Evolutionary conservation across 2,113 vertebrate species (phyloP), one percentile per base, ranked within the genome.

Genomic region (Acanthisitta chloris): DNA sequence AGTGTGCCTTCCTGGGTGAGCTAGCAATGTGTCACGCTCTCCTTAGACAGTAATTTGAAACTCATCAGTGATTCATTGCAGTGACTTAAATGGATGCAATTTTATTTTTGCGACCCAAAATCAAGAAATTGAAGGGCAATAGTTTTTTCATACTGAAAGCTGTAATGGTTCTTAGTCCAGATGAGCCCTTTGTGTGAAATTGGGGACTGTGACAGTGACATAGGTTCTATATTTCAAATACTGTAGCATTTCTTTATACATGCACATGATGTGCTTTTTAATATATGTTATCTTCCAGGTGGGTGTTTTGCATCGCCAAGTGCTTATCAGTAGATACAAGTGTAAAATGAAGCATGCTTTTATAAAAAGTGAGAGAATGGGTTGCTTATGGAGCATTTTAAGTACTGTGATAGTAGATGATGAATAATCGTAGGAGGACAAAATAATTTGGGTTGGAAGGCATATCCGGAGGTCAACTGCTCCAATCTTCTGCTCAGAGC

Each of bases 51-150:
- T 51, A 20, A 79, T 59, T 91, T 85, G 42, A 77, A 93, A 72
- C 67, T 83, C 76, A 73, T 90, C 71, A 77, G 40, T 65, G 61
- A 73, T 80, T 92, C 67, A 77, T 61, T 90, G 51, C 54, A 33
- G 59, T 36, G 45, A 81, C 64, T 86, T 74, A 73, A 86, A 88
- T 85, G 17, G 90, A 65, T 34, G 23, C 26, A 34, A 28, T 92
- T 92, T 88, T 81, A 71, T 62, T 90, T 94, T 54, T 62, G 54
- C 62, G 66, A 55, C 62, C 51, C 88, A 67, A 93, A 88, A 62
- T 78, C 26, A 43, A n/a, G 70, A 78, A 54, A 64, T 46, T 12
- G 1, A 88, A 92, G 65, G 59, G 64, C 46, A 66, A 12, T 45
- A 24, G 46, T 49, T 86, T 58, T 80, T 88, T 72, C 46, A 17